Evolutionary conservation across 2,113 vertebrate species (phyloP).

Genomic region (Poeciliopsis prolifica): DNA sequence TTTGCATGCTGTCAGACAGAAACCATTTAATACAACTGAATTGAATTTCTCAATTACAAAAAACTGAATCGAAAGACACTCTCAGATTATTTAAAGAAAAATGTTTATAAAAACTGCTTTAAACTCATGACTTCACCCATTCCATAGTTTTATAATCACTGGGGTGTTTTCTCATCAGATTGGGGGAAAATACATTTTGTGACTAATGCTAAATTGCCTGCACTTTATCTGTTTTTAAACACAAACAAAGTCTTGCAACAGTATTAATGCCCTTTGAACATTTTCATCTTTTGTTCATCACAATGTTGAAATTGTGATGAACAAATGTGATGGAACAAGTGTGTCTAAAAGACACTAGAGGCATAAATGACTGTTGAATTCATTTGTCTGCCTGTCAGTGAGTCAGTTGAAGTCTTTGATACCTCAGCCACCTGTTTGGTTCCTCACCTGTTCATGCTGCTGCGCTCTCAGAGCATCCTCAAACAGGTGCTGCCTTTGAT

Average conservation of each 20-base stretch:
- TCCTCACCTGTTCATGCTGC: slow-evolving; percentile 23
- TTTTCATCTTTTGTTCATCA: too few species aligned
- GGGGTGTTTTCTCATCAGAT: too few species aligned
- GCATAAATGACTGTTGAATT: neutral
- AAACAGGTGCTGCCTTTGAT: slow-evolving; percentile 8
- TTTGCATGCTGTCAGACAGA: neutral
- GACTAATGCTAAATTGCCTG: too few species aligned
- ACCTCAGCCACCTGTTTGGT: slow-evolving; percentile 20
- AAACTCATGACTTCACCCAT: too few species aligned
- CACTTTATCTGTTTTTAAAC: too few species aligned
- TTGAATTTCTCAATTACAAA: neutral
- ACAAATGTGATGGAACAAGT: neutral
- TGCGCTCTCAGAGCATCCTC: neutral
- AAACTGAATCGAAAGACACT: neutral
- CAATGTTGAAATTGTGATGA: too few species aligned
- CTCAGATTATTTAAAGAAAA: neutral
- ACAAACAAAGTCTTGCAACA: too few species aligned
- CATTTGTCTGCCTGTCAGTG: neutral
- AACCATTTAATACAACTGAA: neutral
- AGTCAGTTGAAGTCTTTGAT: neutral
- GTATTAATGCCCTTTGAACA: too few species aligned
- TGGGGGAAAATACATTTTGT: too few species aligned
- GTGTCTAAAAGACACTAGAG: neutral
- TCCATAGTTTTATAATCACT: too few species aligned
- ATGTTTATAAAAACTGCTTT: neutral